Base-by-base conservation (phyloP, 2,797 vertebrate species). In the Lateolabrax maculatus region DNA sequence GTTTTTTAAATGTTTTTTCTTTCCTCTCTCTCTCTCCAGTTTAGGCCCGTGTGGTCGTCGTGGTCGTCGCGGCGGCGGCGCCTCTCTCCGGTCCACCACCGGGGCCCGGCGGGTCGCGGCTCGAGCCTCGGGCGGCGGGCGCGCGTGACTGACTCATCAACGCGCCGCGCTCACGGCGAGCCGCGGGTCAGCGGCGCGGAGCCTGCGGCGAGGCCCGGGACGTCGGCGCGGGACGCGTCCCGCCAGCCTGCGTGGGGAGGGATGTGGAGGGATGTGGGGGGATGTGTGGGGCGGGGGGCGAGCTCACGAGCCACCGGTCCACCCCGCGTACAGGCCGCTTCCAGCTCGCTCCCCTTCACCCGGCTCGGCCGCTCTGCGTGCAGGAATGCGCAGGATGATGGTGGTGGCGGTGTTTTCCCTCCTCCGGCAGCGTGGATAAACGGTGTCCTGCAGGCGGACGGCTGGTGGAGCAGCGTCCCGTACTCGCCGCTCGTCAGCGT, bases 101-200 rank as follows among this genome's bases (percentile, higher is more conserved):
- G 67, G 90, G 85, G 80, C 83, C 78, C 57, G 77, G n/a, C n/a
- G n/a, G n/a, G 75, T 84, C 71, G 83, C 81, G 80, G 88, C 84
- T 60, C 70, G 75, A 87, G 79, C 84, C 80, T 90, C 75, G 63
- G 83, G 83, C 77, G 66, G 80, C 34, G 81, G 69, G 52, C 84
- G 52, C 84, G 83, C 70, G 85, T 91, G 48, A 92, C 94, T 92
- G 88, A 93, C 93, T 93, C 92, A 93, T 94, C 87, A 84, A 93
- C 92, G 89, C 90, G 63, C 1, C 57, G 78, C 58, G 64, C 77
- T 69, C 79, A 61, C 60, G n/a, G 68, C 19, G 65, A n/a, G 69
- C 52, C 48, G 3, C 2, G 76, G 56, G 84, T 83, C 83, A 27
- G n/a, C 6, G 37, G 67, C n/a, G n/a, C n/a, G n/a, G n/a, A n/a